Evolutionary conservation across 2,113 vertebrate genomes (phyloP), one percentile per base, ranked within the genome.

Genomic region (Corythornis vintsioides): DNA sequence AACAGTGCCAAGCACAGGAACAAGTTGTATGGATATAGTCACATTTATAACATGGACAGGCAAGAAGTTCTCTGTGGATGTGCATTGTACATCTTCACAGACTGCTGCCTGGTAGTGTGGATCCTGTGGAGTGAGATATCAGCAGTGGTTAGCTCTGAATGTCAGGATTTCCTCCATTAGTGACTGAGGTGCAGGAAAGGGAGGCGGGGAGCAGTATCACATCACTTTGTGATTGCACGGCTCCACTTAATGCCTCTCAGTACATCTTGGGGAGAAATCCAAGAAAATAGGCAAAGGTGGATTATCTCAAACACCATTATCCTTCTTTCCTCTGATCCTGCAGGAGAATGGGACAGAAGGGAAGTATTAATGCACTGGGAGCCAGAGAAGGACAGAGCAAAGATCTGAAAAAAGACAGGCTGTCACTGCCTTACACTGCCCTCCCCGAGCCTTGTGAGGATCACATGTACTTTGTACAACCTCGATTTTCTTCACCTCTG

Each of bases 181-280:
- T 3, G 56, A 31, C 24, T 0, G 3, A 28, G 67, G 35, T 22
- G 28, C 16, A 42, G 66, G 45, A n/a, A 24, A 20, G 52, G 7
- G 0, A 16, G 38, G 25, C 1, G 6, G 43, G 10, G 74, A 56
- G 66, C 42, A 61, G 61, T 13, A 14, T 19, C 5, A 3, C 42
- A 4, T 55, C 60, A 2, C 47, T 38, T 8, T 25, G 55, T 24
- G 65, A 20, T 22, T 11, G 59, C 55, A 8, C 15, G 0, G 4
- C 13, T 40, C 42, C 66, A 56, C 7, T 7, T 25, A 11, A 16
- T 6, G 69, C 31, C 63, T n/a, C 63, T 52, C 50, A 20, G 24
- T 7, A 31, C 9, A n/a, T 0, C 0, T 5, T 0, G 16, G 55
- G 42, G 9, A 53, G 15, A 35, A 56, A 35, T 8, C 21, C 15